These are phyloP conservation scores for Drosophila buzzatii DNA, from an alignment of 2,888 invertebrate genomes.

Conservation along the genomic window DNA sequence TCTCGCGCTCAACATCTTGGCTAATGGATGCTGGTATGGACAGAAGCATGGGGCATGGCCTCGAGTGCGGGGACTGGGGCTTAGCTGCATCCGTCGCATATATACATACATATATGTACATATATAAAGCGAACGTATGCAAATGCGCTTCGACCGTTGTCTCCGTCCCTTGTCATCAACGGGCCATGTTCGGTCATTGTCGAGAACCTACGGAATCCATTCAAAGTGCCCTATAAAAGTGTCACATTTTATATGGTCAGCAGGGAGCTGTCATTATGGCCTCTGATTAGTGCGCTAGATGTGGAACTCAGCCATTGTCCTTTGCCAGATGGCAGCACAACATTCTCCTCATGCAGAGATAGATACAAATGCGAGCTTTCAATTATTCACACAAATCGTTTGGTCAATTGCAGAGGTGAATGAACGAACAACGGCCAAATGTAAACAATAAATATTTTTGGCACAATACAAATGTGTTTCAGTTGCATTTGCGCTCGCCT, in stretches of 20 bases:
- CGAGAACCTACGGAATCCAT: constrained; percentile 37
- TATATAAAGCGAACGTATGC: constrained; percentile 60
- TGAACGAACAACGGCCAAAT: constrained; percentile 55
- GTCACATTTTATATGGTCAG: constrained; percentile 70
- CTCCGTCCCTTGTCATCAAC: neutral
- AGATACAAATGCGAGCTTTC: neutral
- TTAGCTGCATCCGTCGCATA: constrained; percentile 58
- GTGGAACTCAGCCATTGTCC: constrained; percentile 36
- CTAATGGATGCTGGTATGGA: constrained; percentile 55
- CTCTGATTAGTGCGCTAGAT: constrained; percentile 57
- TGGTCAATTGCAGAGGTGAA: constrained; percentile 49
- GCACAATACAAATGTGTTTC: constrained; percentile 26
- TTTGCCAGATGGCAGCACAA: neutral
- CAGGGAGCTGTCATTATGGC: constrained; percentile 13
- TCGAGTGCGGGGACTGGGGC: constrained; percentile 4
- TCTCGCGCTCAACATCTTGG: constrained; percentile 10
- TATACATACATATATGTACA: constrained; percentile 24
- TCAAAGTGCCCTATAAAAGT: constrained; percentile 78
- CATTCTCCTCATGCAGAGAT: neutral
- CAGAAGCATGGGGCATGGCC: neutral
- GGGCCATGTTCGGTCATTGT: constrained; percentile 3
- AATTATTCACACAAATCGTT: constrained; percentile 17
- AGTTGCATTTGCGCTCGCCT: constrained; percentile 19
- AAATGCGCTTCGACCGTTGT: constrained; percentile 51
- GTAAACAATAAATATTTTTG: constrained; percentile 31